phyloP scores from a whole-genome alignment of 1,140 invertebrate species.

The Lordiphosa mommai region DNA sequence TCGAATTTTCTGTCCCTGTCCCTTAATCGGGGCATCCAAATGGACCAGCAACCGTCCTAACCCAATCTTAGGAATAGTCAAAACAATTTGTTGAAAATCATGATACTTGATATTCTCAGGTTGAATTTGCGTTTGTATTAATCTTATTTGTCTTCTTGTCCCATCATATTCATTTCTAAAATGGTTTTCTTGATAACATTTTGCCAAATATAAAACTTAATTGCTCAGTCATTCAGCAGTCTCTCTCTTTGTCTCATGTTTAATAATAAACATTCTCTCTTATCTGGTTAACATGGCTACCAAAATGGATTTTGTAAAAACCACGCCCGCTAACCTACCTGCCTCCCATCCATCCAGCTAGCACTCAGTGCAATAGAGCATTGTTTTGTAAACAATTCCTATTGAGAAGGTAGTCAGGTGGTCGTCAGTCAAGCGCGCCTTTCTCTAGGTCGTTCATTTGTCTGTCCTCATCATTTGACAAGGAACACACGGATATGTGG shows the following conservation, averaged over 20 bases:
- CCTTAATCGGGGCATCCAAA: too few species aligned
- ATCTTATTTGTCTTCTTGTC: neutral
- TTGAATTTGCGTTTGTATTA: too few species aligned
- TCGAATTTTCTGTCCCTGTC: too few species aligned
- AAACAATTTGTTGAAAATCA: too few species aligned
- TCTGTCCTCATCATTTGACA: slow-evolving; percentile 10
- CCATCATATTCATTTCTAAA: neutral
- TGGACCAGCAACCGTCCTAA: too few species aligned
- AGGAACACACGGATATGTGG: neutral
- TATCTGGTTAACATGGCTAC: slow-evolving; percentile 15
- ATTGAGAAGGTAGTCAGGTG: slow-evolving; percentile 1
- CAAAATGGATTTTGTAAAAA: slow-evolving; percentile 23
- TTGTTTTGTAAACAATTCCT: neutral
- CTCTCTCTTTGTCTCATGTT: neutral
- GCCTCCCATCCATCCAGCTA: neutral
- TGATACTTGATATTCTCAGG: too few species aligned
- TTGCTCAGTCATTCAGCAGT: slow-evolving; percentile 22
- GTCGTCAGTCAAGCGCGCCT: slow-evolving; percentile 14
- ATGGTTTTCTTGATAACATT: slow-evolving; percentile 6
- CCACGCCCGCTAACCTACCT: neutral
- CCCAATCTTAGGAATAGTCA: too few species aligned
- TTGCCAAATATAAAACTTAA: slow-evolving; percentile 11
- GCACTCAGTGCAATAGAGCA: too few species aligned
- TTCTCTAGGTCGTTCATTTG: slow-evolving; percentile 34
- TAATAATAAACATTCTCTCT: slow-evolving; percentile 20